Base-by-base conservation (phyloP, 1,140 invertebrate genomes). In the Goniozus legneri region DNA sequence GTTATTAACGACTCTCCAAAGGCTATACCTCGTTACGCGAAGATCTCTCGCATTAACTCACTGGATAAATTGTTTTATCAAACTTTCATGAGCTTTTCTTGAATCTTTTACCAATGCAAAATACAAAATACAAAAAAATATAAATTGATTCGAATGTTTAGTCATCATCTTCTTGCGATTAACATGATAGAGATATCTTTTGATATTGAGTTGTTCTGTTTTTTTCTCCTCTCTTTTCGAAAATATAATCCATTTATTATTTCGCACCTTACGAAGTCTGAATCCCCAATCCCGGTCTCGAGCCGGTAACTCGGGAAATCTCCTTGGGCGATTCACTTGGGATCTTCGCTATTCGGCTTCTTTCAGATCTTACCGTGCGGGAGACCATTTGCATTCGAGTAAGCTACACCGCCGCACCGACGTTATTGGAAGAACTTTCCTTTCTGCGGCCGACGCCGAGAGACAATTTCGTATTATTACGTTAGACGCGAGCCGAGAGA, bases 401-500 rank as follows among this genome's bases (percentile, higher is more conserved):
- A 51, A 51, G 49, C 44, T n/a, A n/a, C n/a, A n/a, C n/a, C n/a
- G n/a, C n/a, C n/a, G n/a, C 38, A 34, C 20, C 44, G 43, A 46
- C 36, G 30, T 47, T 51, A 51, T 51, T 36, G 24, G 21, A 35
- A 30, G 22, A 35, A 51, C 44, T 47, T 47, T 51, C 44, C 37
- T 51, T 51, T 47, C 44, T 44, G 8, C 36, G 22, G 30, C 13
- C 3, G n/a, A n/a, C n/a, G n/a, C 24, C 15, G 20, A 50, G 45
- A 35, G 44, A 47, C 44, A 51, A 47, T 51, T 51, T 33, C 22
- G 33, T 51, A 51, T 51, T 51, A 51, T 51, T 47, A 36, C 30
- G 47, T 51, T 51, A 51, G 16, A 12, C 12, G 10, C 13, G n/a
- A 33, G 12, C 18, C 16, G 34, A 36, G 34, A 36, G 34, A 34